Base-by-base conservation (phyloP, 92 coral and sea anemone genomes). In the Hydrozoanthus gracilis region DNA sequence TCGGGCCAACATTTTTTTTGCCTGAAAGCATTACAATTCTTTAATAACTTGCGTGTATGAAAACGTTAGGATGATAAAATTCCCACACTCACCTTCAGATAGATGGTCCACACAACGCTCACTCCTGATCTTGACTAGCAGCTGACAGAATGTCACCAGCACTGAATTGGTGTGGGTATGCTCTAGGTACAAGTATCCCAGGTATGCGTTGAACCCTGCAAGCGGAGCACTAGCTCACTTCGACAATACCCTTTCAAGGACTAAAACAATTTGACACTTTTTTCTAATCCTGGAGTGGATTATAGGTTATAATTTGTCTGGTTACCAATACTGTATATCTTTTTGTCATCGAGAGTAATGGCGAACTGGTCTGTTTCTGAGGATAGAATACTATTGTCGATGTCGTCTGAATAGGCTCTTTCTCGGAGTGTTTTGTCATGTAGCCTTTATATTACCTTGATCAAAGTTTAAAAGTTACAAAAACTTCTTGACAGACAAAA, bases 121-220 rank as follows among this genome's bases (percentile, higher is more conserved):
- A 52, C 27, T 89, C 9, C 65, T 35, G 8, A 76, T 71, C 45
- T 84, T 87, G 51, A 83, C 61, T 12, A 95, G 86, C 44, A 93
- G 83, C 48, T 76, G 91, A 61, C 95, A 93, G 87, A 95, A 95
- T 45, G 96, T 95, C 1, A 93, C 92, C 80, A 93, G 83, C 12
- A 95, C 91, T 50, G 98, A 94, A 62, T 95, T 95, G 86, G 95
- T 86, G 77, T 95, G 98, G 4, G 98, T 91, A 73, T 95, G 98
- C 50, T 95, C 98, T 87, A 95, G 83, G 12, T 87, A 90, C 73
- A 95, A 87, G 61, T 95, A 95, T 8, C 98, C 98, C 16, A 95
- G 87, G 54, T 95, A 95, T 3, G 98, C 91, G 71, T 82, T 93
- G 89, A 93, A 95, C 11, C 98, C 98, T 95, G 89, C 64, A 56